Conservation (phyloP, 2,888 invertebrate species). For the Linnaemya tessellans region DNA sequence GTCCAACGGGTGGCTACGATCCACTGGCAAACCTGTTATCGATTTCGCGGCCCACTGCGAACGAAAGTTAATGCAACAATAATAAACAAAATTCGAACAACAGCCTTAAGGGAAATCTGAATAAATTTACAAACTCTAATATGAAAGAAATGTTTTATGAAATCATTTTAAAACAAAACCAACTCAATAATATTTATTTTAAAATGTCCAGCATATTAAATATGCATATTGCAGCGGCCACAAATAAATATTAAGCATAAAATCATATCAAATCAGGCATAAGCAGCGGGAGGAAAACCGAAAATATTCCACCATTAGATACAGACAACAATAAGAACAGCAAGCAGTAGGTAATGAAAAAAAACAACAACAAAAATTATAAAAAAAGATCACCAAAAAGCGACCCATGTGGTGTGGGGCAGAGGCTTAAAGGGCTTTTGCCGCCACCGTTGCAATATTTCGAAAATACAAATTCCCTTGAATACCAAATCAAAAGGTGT, state of each 20-base stretch:
- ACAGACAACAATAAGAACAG: constrained; percentile 68
- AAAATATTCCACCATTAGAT: constrained; percentile 35
- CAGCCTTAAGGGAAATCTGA: background rate
- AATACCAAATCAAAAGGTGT: constrained; percentile 58
- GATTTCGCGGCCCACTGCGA: too few relatives aligned
- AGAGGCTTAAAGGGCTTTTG: constrained; percentile 59
- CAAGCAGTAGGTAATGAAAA: constrained; percentile 4
- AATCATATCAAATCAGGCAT: constrained; percentile 42
- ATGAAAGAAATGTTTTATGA: background rate
- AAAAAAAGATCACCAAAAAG: constrained; percentile 29
- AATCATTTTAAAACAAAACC: constrained; percentile 15
- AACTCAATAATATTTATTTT: constrained; percentile 29
- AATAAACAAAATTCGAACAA: too few relatives aligned
- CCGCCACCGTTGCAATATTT: constrained; percentile 60
- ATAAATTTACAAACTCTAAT: background rate
- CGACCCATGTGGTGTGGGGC: constrained; percentile 66
- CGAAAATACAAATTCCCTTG: constrained; percentile 64
- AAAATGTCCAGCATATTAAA: constrained; percentile 22
- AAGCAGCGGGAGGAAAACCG: constrained; percentile 64
- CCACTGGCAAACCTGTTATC: too few relatives aligned
- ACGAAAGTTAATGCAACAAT: too few relatives aligned
- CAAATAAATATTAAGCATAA: constrained; percentile 24
- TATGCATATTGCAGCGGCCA: constrained; percentile 13
- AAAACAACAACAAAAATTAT: background rate
- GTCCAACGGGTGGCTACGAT: too few relatives aligned